Base-by-base conservation (phyloP, 1,140 invertebrate genomes). In the Dysdera silvatica region DNA sequence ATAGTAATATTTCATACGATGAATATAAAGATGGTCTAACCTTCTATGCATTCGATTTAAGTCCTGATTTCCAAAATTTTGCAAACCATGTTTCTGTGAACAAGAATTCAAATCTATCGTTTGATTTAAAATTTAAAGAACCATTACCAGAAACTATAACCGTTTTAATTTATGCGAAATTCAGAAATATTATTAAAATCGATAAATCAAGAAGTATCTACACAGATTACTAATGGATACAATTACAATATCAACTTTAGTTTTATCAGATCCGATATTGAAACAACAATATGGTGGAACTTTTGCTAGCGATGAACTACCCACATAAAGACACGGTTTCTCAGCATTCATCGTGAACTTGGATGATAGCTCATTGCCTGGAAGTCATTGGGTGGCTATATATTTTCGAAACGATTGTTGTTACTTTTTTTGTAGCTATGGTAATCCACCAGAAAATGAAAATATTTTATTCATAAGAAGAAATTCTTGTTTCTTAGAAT, bases 161-260 rank as follows among this genome's bases (percentile, higher is more conserved):
- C 35, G 33, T 59, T 18, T 33, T 58, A 31, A 33, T 49, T 1
- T 49, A 35, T 18, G 43, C 45, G 10, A 45, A 59, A 48, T 59
- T 48, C 20, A 20, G 43, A 28, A 48, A 33, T 18, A 28, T 16
- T 8, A 35, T 59, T 18, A 31, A 58, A 33, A 57, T 57, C 8
- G 45, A 58, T 7, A 24, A 48, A 16, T 12, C 56, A 14, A 0
- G 56, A 2, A 28, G n/a, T 14, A 24, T 58, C 2, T 48, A 18
- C 8, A 58, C 43, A 2, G 32, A 58, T 35, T 58, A 26, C 35
- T 48, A 58, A 35, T 55, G 53, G 24, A 55, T 55, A 41, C 35
- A 16, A 7, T 41, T 16, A 55, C 35, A 3, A 5, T 55, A 55
- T 55, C 35, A 28, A 12, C 16, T 5, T 18, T 55, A 3, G 53